Evolutionary conservation across 2,113 vertebrate genomes (phyloP), one percentile per base, ranked within the genome.

Genomic region (Microcebus lehilahytsara): DNA sequence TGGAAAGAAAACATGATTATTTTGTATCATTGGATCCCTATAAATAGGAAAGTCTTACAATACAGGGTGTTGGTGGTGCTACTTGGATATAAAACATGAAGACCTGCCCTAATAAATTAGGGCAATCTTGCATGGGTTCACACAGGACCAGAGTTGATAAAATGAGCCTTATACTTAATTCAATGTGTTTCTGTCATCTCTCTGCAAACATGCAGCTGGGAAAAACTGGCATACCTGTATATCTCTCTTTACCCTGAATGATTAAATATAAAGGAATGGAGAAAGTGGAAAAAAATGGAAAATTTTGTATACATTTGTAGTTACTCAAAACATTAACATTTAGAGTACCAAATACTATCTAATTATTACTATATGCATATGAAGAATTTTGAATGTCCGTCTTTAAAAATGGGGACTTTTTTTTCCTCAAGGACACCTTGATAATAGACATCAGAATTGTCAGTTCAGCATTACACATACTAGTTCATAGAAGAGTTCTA

Each of bases 401-500:
- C n/a, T 81, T 42, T 85, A 62, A 32, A 89, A 96, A 89, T 34
- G 25, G 69, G 34, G 16, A 19, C 4, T 3, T 53, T 81, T 78
- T 75, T 40, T 62, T 37, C 30, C 51, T 78, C 42, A 92, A 94
- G 53, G 23, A 46, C 12, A 94, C 9, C 25, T 84, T 85, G 51
- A 89, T 81, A 74, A 89, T 75, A 86, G 23, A 58, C 72, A 92
- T 53, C 64, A 91, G 27, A 94, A 93, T 56, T 85, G 27, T 85
- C 27, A 85, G 72, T 56, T 94, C 46, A 89, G 53, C 12, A n/a
- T 95, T 71, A 16, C 56, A 53, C 34, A 84, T 3, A 30, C 88
- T 93, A 90, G 78, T 93, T 27, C 40, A 74, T 13, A 80, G 56
- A 90, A 77, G 16, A 9, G 3, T 75, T 92, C 32, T 69, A 62